Percentiles rank a stretch among this genome's conserved stretches.
These are phyloP conservation scores for Tetramorium simillimum DNA, from an alignment of 1,140 invertebrate genomes.

Conservation along the genomic window DNA sequence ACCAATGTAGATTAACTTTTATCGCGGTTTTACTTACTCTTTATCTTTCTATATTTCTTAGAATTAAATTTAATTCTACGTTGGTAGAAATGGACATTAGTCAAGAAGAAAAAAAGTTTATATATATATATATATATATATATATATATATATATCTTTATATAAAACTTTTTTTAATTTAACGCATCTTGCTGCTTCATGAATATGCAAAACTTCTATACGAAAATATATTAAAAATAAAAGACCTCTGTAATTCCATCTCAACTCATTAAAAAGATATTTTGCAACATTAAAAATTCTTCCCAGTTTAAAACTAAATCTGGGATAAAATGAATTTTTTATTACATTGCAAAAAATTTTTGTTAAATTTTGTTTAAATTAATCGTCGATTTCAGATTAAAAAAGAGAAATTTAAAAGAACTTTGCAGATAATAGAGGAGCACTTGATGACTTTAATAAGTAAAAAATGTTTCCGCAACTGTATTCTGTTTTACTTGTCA, in stretches of 20 bases:
- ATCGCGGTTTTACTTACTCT: no score
- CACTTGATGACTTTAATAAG: neutral
- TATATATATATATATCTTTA: neutral
- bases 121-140: neutral
- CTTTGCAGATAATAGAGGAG: neutral
- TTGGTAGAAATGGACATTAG: neutral
- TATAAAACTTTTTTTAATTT: neutral
- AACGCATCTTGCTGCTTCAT: no score
- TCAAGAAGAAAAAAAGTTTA: neutral
- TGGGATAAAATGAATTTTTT: neutral
- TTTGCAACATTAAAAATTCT: neutral
- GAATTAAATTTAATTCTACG: no score
- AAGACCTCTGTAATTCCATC: neutral
- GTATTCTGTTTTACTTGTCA: neutral
- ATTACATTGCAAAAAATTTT: neutral
- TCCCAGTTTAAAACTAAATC: neutral
- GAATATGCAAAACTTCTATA: neutral
- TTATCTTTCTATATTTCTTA: no score
- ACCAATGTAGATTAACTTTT: no score
- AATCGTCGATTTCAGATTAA: neutral
- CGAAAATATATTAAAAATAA: neutral
- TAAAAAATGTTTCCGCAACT: neutral
- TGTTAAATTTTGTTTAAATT: neutral
- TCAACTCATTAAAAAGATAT: neutral
- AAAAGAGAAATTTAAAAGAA: neutral